Evolutionary conservation across 2,888 invertebrate species (phyloP), one percentile per base, ranked within the genome.

Genomic region (Cantharis nigra): DNA sequence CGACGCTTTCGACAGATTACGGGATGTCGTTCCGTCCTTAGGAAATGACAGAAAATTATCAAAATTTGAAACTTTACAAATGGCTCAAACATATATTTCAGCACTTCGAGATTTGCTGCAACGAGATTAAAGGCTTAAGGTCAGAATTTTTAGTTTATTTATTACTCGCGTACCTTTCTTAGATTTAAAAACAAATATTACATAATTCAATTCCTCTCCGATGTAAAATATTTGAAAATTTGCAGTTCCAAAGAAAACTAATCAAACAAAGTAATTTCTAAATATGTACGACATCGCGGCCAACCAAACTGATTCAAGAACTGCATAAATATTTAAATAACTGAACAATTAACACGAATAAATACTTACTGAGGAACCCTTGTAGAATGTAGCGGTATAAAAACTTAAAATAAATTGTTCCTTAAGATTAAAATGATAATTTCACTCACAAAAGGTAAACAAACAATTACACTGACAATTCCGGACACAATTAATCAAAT

Each of bases 51-150:
- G 93, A 83, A 93, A 94, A 86, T 89, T 94, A 78, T 94, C 93
- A 78, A 94, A 94, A 87, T 94, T 92, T 84, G 94, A 94, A 87
- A 94, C 94, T 62, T 88, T 94, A 64, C 94, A 94, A 87, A 94
- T 94, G 94, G 94, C 94, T 0, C 94, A 94, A 85, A 93, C 92
- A 2, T 94, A 94, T 85, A 94, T 94, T 74, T 88, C 91, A 0
- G 93, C 94, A 3, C 88, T 94, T 18, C 91, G 92, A 82, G 94
- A 94, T 83, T 88, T 94, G 16, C 87, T 93, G 73, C 86, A 89
- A 79, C 84, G 88, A 80, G 89, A 89, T 82, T 88, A 67, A 78
- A 18, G 26, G 16, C 18, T 30, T 16, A 18, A 62, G 63, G 26
- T 14, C 49, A 72, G 49, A 13, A 63, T 16, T 70, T 69, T 26